Percentiles rank a stretch among this genome's conserved stretches.
phyloP scores from a whole-genome alignment of 2,797 vertebrate genomes.

The Sebastes baramenuke region DNA sequence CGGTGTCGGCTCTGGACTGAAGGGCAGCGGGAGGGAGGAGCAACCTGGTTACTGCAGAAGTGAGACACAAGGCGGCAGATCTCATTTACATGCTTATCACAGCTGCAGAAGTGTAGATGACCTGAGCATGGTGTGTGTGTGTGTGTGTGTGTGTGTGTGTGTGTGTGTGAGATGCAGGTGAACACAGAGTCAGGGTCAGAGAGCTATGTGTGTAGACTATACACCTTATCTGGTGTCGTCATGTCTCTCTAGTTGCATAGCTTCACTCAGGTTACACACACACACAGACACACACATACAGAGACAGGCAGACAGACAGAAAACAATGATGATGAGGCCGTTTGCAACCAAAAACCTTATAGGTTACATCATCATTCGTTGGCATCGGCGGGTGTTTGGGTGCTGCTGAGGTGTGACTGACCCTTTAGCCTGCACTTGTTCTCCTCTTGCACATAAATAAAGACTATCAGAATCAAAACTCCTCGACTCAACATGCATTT shows the following conservation, averaged over 20 bases:
- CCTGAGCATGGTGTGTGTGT: slow-evolving; percentile 3
- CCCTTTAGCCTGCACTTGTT: background rate
- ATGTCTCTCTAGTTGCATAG: slow-evolving; percentile 60
- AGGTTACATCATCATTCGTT: slow-evolving; percentile 51
- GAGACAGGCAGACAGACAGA: background rate
- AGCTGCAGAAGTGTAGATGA: slow-evolving; percentile 35
- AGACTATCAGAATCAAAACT: background rate
- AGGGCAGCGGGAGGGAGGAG: background rate
- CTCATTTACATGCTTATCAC: slow-evolving; percentile 66
- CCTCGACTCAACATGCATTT: no score
- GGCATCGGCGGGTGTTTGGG: slow-evolving; percentile 23
- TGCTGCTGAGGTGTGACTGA: background rate
- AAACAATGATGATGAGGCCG: slow-evolving; percentile 34
- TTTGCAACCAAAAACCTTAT: slow-evolving; percentile 38
- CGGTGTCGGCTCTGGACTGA: background rate
- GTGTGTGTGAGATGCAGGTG: background rate
- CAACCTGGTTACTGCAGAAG: background rate
- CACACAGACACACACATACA: background rate
- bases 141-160: background rate
- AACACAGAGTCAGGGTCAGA: slow-evolving; percentile 3
- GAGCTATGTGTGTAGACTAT: background rate
- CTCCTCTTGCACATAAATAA: background rate
- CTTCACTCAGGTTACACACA: slow-evolving; percentile 49
- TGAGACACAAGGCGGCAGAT: slow-evolving; percentile 32
- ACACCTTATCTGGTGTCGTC: slow-evolving; percentile 61